Evolutionary conservation across 1,140 invertebrate species (phyloP).

Genomic region (Drosophila ohnishii): DNA sequence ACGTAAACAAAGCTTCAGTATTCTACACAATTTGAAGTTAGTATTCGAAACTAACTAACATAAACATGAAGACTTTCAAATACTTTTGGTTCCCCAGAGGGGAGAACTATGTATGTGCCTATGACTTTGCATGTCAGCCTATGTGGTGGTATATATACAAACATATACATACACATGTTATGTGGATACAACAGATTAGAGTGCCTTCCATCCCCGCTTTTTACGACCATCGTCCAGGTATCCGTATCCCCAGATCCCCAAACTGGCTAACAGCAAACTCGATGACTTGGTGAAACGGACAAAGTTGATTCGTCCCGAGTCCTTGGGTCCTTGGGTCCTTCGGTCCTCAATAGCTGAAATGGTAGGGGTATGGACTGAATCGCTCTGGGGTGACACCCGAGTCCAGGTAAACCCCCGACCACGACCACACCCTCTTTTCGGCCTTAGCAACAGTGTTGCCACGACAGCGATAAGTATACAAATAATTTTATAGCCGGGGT

Average conservation of each 20-base stretch:
- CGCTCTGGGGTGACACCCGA: constrained; percentile 16
- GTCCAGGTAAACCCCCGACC: constrained; percentile 9
- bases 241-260: constrained; percentile 37
- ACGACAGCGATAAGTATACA: background rate
- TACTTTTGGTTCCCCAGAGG: background rate
- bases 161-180: background rate
- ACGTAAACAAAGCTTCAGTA: background rate
- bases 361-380: constrained; percentile 5
- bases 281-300: constrained; percentile 32
- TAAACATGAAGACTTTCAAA: constrained; percentile 3
- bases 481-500: background rate
- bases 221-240: constrained; percentile 15
- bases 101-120: constrained; percentile 1
- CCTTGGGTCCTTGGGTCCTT: constrained; percentile 7
- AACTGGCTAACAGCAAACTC: constrained; percentile 14
- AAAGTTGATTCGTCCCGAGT: constrained; percentile 43
- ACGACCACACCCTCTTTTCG: constrained; percentile 7
- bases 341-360: background rate
- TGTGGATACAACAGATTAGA: constrained; percentile 29
- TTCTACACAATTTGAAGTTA: background rate
- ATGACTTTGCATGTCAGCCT: constrained; percentile 25
- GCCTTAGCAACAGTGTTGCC: background rate
- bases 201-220: constrained; percentile 13
- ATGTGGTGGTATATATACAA: background rate
- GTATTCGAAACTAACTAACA: background rate